Conservation (phyloP, 2,888 invertebrate genomes). For the Galerucella pusilla region DNA sequence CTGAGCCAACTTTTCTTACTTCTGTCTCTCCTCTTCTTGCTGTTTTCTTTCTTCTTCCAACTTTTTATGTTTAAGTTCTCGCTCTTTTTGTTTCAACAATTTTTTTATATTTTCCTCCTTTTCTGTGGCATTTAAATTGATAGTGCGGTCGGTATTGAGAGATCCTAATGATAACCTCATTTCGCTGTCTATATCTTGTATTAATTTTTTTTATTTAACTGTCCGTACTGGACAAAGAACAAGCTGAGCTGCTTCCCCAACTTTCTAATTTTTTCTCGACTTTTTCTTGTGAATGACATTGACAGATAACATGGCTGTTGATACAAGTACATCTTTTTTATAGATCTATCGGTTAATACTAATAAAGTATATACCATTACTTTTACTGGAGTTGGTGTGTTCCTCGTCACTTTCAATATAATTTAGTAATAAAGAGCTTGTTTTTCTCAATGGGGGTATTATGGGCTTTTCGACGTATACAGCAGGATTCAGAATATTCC, state of each 20-base stretch:
- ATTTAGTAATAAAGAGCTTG: constrained; percentile 46
- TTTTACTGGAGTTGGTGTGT: constrained; percentile 11
- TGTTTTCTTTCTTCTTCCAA: constrained; percentile 52
- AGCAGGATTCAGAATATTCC: constrained; percentile 71
- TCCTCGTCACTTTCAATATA: constrained; percentile 23
- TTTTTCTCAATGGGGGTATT: constrained; percentile 51
- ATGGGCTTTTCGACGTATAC: constrained; percentile 69
- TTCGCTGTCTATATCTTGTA: constrained; percentile 30
- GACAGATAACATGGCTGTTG: constrained; percentile 50
- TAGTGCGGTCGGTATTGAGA: constrained; percentile 38
- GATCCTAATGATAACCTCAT: constrained; percentile 46
- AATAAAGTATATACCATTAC: constrained; percentile 28
- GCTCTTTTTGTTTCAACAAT: constrained; percentile 66
- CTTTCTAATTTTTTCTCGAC: constrained; percentile 28
- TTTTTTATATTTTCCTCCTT: constrained; percentile 48
- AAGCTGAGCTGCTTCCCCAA: constrained; percentile 21
- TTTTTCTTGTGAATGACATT: constrained; percentile 48
- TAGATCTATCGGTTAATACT: constrained; percentile 26
- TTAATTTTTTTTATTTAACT: constrained; percentile 41
- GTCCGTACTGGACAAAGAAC: constrained; percentile 40
- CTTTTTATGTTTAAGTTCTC: constrained; percentile 56
- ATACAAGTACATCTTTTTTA: constrained; percentile 56
- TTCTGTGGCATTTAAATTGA: constrained; percentile 44
- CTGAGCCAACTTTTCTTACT: constrained; percentile 58
- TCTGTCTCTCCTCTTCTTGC: constrained; percentile 60